Evolutionary conservation across 30 jellyfish, hydroid and myxozoan genomes (phyloP).

Genomic region (Aurelia sp.): DNA sequence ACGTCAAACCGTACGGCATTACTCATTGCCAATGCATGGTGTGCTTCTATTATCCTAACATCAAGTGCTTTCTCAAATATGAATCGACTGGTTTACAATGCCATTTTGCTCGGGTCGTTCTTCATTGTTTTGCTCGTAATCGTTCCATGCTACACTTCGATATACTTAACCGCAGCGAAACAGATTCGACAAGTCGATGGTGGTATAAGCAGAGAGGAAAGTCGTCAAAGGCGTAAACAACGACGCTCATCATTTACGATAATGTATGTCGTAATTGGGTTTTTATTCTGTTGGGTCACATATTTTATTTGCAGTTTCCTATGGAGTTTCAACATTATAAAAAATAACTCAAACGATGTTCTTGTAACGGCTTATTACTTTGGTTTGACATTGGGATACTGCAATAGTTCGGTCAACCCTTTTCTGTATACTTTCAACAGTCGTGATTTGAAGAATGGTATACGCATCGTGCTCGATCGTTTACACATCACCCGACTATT

Average conservation of each 20-base stretch:
- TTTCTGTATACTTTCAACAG: conserved; percentile 37
- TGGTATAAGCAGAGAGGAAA: background rate
- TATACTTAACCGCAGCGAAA: conserved; percentile 19
- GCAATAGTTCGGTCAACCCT: conserved; percentile 33
- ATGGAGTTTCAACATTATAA: conserved; percentile 6
- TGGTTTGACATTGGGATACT: conserved; percentile 36
- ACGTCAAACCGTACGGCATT: background rate
- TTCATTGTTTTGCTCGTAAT: conserved; percentile 6
- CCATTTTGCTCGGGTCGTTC: conserved; percentile 8
- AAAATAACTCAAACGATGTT: background rate
- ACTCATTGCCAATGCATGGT: conserved; percentile 1
- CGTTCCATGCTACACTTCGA: conserved; percentile 21
- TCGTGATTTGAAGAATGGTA: conserved; percentile 11
- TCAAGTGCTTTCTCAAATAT: conserved; percentile 13
- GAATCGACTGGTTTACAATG: conserved; percentile 1
- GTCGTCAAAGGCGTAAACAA: background rate
- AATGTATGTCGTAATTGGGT: conserved; percentile 9
- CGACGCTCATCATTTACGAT: conserved; percentile 33
- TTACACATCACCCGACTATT: background rate
- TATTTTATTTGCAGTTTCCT: conserved; percentile 25
- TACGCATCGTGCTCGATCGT: background rate
- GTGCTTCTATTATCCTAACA: conserved; percentile 12
- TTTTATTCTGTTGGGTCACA: conserved; percentile 43
- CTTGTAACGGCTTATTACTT: conserved; percentile 2
- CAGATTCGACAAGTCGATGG: conserved; percentile 35